Percentiles rank a stretch among this genome's conserved stretches.
These are phyloP conservation scores for Heloderma charlesbogerti DNA, from an alignment of 2,113 vertebrate genomes.

Conservation along the genomic window DNA sequence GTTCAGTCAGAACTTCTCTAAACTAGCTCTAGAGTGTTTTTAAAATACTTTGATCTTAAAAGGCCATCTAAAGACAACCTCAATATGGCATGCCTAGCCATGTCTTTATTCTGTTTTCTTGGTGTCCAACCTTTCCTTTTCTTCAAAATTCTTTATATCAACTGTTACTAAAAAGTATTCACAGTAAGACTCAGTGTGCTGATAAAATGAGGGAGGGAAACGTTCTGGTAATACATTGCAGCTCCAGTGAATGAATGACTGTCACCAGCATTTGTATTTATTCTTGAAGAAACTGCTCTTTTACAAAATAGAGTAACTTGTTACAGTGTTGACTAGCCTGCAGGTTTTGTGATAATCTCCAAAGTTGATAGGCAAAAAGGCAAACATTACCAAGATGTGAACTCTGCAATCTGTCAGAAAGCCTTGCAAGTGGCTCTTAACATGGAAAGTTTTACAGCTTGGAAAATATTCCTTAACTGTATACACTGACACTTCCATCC, in stretches of 20 bases:
- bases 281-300: constrained; percentile 18
- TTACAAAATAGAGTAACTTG: constrained; percentile 24
- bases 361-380: constrained; percentile 24
- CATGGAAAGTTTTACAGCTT: constrained; percentile 20
- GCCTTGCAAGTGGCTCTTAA: constrained; percentile 8
- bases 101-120: background rate
- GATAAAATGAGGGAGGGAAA: background rate
- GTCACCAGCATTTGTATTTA: background rate
- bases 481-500: background rate
- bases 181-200: background rate
- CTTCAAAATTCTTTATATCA: background rate
- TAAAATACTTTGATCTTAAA: background rate
- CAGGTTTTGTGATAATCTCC: constrained; percentile 27
- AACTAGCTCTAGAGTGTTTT: background rate
- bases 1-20: background rate
- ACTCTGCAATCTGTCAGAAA: constrained; percentile 27
- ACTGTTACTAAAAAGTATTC: background rate
- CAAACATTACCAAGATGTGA: constrained; percentile 36
- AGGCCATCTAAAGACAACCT: background rate
- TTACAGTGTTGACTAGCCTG: constrained; percentile 16
- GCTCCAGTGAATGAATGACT: background rate
- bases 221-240: background rate
- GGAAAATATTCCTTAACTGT: constrained; percentile 29
- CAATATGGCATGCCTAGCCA: background rate
- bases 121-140: background rate